Base-by-base conservation (phyloP, 2,113 vertebrate genomes). In the Polypterus senegalus region DNA sequence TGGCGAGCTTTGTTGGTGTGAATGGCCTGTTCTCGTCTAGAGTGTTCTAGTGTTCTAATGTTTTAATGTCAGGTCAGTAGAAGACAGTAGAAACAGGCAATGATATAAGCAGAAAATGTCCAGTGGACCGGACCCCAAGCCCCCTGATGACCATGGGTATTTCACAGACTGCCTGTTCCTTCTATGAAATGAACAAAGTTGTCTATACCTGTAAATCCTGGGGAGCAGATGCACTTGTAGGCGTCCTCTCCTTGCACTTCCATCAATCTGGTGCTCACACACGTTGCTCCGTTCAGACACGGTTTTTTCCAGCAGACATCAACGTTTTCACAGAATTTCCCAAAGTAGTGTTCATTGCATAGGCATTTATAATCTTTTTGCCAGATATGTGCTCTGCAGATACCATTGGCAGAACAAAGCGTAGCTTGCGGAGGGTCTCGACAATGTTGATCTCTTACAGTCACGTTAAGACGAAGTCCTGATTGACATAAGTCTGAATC, bases 371-470 rank as follows among this genome's bases (percentile, higher is more conserved):
- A 92, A 1, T 57, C 58, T n/a, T 76, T 73, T 7, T 88, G 83
- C 82, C 81, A 76, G 57, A 70, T 4, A 43, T 82, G 69, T 1
- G 78, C 86, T 65, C 85, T 79, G 69, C 90, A 91, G 73, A 74
- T 70, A 9, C 89, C 90, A 47, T 72, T 86, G 3, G 87, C 83
- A 2, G 88, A 90, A 70, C 88, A 95, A 4, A 89, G 73, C 0
- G 70, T 76, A 57, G 80, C 67, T 43, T 70, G 74, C 47, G 71
- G 73, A 60, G 72, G 81, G 9, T 74, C 73, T 65, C 79, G 80
- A 69, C 89, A 91, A 60, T 77, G 70, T 6, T 89, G 82, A 1
- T 73, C 68, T 71, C 86, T 91, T 54, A 92, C 83, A 0, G 83
- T 86, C 11, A 94, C 64, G 0, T 83, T 88, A 61, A 94, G 71